A percentile compares a stretch with the other conserved stretches of the same genome.
Evolutionary conservation across 2,113 vertebrate genomes (phyloP).

Genomic region (Etia nguti): DNA sequence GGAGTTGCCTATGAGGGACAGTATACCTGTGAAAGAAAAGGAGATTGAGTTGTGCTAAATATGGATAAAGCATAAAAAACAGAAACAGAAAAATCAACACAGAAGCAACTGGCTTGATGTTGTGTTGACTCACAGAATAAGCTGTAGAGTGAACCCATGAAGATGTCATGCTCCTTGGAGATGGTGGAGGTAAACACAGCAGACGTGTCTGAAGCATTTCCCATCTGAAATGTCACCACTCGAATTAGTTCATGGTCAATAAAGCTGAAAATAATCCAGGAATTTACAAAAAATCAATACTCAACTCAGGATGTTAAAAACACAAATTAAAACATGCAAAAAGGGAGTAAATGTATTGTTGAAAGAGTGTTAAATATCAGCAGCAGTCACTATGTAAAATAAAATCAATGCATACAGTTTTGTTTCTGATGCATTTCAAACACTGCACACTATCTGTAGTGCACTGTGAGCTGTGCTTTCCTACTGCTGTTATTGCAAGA

Average conservation of each 20-base stretch:
- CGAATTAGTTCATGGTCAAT: not conserved
- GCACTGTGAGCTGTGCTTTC: not conserved
- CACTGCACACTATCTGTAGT: not conserved
- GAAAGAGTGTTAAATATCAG: not conserved
- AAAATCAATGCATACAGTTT: not conserved
- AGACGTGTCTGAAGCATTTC: conserved; percentile 69
- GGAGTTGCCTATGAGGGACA: conserved; percentile 78
- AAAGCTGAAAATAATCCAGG: not conserved
- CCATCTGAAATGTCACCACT: conserved; percentile 70
- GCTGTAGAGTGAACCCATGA: conserved; percentile 77
- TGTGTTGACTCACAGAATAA: conserved; percentile 74
- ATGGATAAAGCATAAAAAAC: not conserved
- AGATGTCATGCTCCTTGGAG: conserved; percentile 74
- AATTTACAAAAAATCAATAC: not conserved
- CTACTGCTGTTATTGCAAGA: not conserved
- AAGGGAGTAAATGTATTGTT: not conserved
- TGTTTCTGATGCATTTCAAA: not conserved
- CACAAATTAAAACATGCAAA: not conserved
- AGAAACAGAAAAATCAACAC: not conserved
- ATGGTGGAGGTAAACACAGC: conserved; percentile 73
- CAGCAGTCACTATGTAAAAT: not conserved
- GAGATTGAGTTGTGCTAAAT: not conserved
- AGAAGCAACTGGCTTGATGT: not conserved
- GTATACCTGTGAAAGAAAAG: conserved; percentile 49
- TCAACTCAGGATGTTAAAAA: not conserved